Percentiles rank a stretch among this genome's conserved stretches.
These are phyloP conservation scores for Biston betularia DNA, from an alignment of 2,888 invertebrate genomes.

Conservation along the genomic window DNA sequence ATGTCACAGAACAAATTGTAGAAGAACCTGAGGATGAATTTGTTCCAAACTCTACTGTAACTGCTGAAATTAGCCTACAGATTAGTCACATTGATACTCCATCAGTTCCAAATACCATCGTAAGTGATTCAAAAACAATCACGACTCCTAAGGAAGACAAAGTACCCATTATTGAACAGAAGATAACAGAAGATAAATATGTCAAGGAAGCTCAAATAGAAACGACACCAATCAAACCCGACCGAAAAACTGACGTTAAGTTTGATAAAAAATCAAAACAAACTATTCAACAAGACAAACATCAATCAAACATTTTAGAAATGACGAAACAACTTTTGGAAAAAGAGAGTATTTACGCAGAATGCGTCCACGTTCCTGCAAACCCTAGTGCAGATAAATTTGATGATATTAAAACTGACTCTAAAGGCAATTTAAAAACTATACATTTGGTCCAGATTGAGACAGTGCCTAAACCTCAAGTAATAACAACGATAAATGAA, in stretches of 20 bases:
- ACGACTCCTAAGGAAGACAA: neutral
- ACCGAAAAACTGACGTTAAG: slow-evolving; percentile 3
- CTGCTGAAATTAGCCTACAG: slow-evolving; percentile 63
- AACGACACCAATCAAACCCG: slow-evolving; percentile 21
- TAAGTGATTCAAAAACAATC: slow-evolving; percentile 25
- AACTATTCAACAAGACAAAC: slow-evolving; percentile 17
- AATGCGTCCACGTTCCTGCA: slow-evolving; percentile 23
- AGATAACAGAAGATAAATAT: slow-evolving; percentile 3
- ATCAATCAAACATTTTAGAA: slow-evolving; percentile 44
- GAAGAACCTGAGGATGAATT: slow-evolving; percentile 89
- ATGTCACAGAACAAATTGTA: slow-evolving; percentile 91
- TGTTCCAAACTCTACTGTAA: slow-evolving; percentile 48
- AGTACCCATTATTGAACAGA: slow-evolving; percentile 2
- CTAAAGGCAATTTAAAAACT: neutral
- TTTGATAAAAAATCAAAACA: slow-evolving; percentile 13
- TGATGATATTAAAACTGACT: neutral
- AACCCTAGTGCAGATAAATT: slow-evolving; percentile 18
- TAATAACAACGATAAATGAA: neutral
- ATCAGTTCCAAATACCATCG: slow-evolving; percentile 23
- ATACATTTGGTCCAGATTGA: neutral
- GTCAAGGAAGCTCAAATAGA: neutral
- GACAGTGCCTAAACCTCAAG: neutral
- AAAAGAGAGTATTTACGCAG: slow-evolving; percentile 48
- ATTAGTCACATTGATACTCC: slow-evolving; percentile 46
- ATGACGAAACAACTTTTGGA: slow-evolving; percentile 53